Evolutionary conservation across 2,888 invertebrate species (phyloP).

Genomic region (Drosophila paranaensis): DNA sequence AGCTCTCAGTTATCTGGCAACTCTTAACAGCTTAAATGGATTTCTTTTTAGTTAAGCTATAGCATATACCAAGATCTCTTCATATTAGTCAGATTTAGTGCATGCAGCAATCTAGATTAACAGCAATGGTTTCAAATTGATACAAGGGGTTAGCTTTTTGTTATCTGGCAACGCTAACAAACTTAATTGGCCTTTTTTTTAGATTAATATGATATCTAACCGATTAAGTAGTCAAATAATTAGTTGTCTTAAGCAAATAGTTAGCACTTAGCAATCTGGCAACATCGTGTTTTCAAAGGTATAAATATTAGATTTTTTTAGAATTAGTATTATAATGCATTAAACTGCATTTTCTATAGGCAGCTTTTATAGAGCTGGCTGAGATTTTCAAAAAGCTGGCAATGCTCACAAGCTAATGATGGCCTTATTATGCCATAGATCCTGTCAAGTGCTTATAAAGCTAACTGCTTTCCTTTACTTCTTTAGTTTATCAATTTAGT

Average conservation of each 20-base stretch:
- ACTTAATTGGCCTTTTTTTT: not conserved
- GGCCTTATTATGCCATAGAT: not conserved
- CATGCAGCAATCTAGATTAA: not conserved
- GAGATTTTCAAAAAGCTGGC: not conserved
- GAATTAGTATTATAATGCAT: not conserved
- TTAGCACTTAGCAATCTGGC: not conserved
- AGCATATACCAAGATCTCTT: not conserved
- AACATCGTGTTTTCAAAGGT: not conserved
- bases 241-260: not conserved
- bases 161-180: not conserved
- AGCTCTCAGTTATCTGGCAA: not conserved
- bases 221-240: not conserved
- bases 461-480: too few species aligned
- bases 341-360: not conserved
- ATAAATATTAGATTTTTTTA: not conserved
- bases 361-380: not conserved
- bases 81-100: not conserved
- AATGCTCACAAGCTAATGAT: not conserved
- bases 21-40: not conserved
- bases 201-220: not conserved
- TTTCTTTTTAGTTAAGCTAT: not conserved
- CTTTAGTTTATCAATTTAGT: not conserved
- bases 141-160: not conserved
- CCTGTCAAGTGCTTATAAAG: not conserved
- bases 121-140: not conserved